Evolutionary conservation across 2,888 invertebrate genomes (phyloP).

Genomic region (Dioctria rufipes): DNA sequence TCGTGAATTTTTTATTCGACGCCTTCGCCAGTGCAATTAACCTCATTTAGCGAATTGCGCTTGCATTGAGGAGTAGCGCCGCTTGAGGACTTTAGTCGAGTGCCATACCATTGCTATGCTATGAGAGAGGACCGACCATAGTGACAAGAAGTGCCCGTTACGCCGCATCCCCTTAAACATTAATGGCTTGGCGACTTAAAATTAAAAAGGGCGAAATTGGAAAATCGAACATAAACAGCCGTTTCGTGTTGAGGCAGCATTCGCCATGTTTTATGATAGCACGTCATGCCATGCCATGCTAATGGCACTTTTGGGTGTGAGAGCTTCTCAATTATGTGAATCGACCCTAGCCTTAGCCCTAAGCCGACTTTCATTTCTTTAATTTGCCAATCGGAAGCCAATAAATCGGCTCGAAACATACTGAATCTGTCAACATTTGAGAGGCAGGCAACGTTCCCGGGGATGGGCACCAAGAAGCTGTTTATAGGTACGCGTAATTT

Average conservation of each 20-base stretch:
- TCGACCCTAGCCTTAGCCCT: neutral
- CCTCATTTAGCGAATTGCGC: conserved; percentile 46
- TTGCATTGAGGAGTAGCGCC: neutral
- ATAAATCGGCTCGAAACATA: conserved; percentile 7
- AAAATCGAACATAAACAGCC: conserved; percentile 25
- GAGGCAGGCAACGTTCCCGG: neutral
- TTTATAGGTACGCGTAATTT: neutral
- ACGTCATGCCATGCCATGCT: too few relatives aligned
- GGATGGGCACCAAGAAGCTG: neutral
- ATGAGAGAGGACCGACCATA: neutral
- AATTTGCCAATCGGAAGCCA: neutral
- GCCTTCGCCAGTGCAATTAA: conserved; percentile 46
- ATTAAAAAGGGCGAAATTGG: conserved; percentile 39
- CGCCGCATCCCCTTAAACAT: neutral
- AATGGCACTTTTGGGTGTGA: neutral
- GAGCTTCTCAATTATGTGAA: neutral
- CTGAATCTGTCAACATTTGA: neutral
- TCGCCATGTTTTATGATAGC: neutral
- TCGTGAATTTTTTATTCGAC: conserved; percentile 16
- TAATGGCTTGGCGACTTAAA: conserved; percentile 20
- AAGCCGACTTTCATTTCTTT: neutral
- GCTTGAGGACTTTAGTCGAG: neutral
- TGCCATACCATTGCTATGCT: neutral
- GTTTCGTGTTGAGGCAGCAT: neutral
- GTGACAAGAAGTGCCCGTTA: neutral